Evolutionary conservation across 2,888 invertebrate genomes (phyloP).

Genomic region (Miltochrista miniata): DNA sequence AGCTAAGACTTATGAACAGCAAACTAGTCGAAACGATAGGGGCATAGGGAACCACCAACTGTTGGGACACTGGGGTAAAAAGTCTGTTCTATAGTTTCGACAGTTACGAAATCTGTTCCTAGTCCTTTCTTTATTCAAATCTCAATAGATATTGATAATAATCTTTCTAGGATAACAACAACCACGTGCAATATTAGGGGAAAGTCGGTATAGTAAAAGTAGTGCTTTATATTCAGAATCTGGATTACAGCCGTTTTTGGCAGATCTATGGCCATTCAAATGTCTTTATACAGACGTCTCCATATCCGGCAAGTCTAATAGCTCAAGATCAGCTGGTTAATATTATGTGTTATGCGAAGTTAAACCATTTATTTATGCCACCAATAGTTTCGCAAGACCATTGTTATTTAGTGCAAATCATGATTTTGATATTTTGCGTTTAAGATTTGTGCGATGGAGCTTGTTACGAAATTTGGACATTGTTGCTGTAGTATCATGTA

Average conservation of each 20-base stretch:
- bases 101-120: background rate
- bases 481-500: constrained; percentile 22
- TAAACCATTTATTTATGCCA: constrained; percentile 32
- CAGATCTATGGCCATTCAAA: constrained; percentile 23
- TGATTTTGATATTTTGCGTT: constrained; percentile 38
- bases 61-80: too few relatives aligned
- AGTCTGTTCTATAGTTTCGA: too few relatives aligned
- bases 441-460: constrained; percentile 22
- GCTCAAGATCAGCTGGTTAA: constrained; percentile 22
- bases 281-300: constrained; percentile 15
- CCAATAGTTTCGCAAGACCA: constrained; percentile 31
- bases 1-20: too few relatives aligned
- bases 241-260: constrained; percentile 22
- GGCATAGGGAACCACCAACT: too few relatives aligned
- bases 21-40: too few relatives aligned
- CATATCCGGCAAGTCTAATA: constrained; percentile 15
- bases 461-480: constrained; percentile 30
- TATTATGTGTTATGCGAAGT: constrained; percentile 23
- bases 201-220: constrained; percentile 22
- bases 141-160: background rate
- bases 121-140: background rate
- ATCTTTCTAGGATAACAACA: constrained; percentile 5
- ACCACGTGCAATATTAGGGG: constrained; percentile 11
- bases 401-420: constrained; percentile 36
- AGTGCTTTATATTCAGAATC: constrained; percentile 24